These are phyloP conservation scores for Calyptomena viridis DNA, from an alignment of 2,113 vertebrate species.

Conservation along the genomic window DNA sequence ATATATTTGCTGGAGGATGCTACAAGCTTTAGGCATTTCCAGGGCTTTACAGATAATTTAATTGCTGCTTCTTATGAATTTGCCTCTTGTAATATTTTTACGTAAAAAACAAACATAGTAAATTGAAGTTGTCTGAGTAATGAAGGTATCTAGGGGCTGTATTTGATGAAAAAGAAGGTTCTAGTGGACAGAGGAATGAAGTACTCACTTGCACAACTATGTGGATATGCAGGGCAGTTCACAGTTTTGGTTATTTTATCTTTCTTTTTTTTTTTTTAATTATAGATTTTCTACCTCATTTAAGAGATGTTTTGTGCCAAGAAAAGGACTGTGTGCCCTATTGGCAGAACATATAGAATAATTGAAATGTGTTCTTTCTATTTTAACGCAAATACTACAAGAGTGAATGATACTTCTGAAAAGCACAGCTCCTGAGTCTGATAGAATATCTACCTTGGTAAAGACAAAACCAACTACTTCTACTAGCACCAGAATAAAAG, in stretches of 20 bases:
- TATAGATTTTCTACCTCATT: neutral
- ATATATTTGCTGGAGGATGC: conserved; percentile 1
- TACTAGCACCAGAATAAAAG: neutral
- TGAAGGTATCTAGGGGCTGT: neutral
- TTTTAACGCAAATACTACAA: neutral
- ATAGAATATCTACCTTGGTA: neutral
- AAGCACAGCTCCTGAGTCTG: neutral
- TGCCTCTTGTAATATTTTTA: neutral
- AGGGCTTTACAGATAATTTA: conserved; percentile 42
- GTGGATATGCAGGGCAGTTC: neutral
- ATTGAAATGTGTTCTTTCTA: neutral
- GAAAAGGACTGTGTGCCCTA: neutral
- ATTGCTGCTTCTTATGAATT: conserved; percentile 48
- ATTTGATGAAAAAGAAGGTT: neutral
- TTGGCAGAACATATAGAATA: neutral
- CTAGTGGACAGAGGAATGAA: neutral
- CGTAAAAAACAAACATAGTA: neutral
- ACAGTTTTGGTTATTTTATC: neutral
- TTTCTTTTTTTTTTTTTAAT: neutral
- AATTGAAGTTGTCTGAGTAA: neutral
- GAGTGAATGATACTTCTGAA: neutral
- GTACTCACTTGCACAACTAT: neutral
- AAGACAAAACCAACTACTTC: neutral
- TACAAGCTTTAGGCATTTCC: neutral
- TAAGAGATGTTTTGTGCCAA: neutral